phyloP scores from a whole-genome alignment of 1,140 invertebrate genomes.

The Drosophila mojavensis region DNA sequence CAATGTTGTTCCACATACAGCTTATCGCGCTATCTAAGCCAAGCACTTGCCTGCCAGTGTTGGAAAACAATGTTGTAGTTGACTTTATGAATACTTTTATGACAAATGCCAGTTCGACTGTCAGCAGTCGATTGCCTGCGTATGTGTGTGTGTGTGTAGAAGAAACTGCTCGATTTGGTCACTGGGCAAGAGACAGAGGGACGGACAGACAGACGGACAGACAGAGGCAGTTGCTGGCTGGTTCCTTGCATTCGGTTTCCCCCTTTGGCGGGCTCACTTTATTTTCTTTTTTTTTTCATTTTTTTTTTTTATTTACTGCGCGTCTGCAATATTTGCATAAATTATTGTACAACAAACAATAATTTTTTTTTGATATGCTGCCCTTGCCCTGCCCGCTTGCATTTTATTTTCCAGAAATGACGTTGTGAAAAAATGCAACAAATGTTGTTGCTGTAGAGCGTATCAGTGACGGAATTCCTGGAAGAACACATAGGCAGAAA shows the following conservation, averaged over 20 bases:
- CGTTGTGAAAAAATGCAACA: slow-evolving; percentile 79
- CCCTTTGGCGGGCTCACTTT: slow-evolving; percentile 8
- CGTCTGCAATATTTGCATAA: slow-evolving; percentile 81
- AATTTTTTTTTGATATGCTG: slow-evolving; percentile 32
- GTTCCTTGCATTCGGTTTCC: neutral
- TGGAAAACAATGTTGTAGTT: neutral
- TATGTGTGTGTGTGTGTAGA: neutral
- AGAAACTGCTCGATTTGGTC: slow-evolving; percentile 16
- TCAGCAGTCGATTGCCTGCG: neutral
- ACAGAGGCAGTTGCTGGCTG: slow-evolving; percentile 7
- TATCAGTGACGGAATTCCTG: slow-evolving; percentile 80
- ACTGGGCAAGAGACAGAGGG: slow-evolving; percentile 10
- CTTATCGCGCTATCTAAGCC: neutral
- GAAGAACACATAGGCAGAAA: slow-evolving; percentile 76
- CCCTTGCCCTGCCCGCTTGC: slow-evolving; percentile 11
- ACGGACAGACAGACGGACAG: neutral
- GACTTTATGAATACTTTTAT: neutral
- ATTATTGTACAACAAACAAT: slow-evolving; percentile 76
- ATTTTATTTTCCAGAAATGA: slow-evolving; percentile 74
- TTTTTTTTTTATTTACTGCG: slow-evolving; percentile 36
- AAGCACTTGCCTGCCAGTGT: neutral
- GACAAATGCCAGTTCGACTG: neutral
- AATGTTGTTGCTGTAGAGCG: slow-evolving; percentile 31
- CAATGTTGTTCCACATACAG: no score
- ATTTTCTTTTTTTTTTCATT: no score